phyloP scores from a whole-genome alignment of 2,888 invertebrate species.

The Drosophila tripunctata region DNA sequence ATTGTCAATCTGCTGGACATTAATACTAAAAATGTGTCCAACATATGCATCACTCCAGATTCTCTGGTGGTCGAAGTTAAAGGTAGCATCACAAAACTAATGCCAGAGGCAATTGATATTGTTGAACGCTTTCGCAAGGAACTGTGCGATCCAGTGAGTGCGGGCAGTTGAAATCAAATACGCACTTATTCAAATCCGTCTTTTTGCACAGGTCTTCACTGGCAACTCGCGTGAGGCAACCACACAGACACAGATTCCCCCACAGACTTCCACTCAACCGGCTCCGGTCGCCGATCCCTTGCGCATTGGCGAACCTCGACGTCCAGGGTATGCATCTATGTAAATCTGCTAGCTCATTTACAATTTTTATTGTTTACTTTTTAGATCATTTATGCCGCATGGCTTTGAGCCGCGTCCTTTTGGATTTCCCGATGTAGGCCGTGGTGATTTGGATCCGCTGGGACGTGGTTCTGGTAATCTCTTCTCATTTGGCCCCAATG shows the following conservation, averaged over 20 bases:
- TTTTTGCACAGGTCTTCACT: slow-evolving; percentile 70
- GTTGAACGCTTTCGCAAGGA: slow-evolving; percentile 87
- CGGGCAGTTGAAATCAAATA: too few species aligned
- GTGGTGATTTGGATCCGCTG: slow-evolving; percentile 92
- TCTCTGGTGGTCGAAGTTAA: slow-evolving; percentile 85
- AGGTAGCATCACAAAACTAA: slow-evolving; percentile 87
- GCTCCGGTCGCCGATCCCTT: slow-evolving; percentile 62
- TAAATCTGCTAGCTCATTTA: too few species aligned
- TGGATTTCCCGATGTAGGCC: slow-evolving; percentile 86
- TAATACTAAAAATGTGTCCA: slow-evolving; percentile 86
- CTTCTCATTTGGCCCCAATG: slow-evolving; percentile 51
- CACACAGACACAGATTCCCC: slow-evolving; percentile 75
- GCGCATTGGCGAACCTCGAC: slow-evolving; percentile 72
- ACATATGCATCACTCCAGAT: slow-evolving; percentile 86
- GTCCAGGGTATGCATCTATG: slow-evolving; percentile 63
- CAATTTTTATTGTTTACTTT: too few species aligned
- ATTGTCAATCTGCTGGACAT: slow-evolving; percentile 87
- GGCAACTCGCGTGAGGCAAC: slow-evolving; percentile 79
- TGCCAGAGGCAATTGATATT: slow-evolving; percentile 88
- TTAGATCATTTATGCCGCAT: slow-evolving; percentile 50
- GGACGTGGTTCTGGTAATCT: slow-evolving; percentile 84
- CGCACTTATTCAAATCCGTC: too few species aligned
- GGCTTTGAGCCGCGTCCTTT: slow-evolving; percentile 73
- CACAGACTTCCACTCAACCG: slow-evolving; percentile 17
- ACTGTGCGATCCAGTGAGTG: slow-evolving; percentile 87